phyloP scores from a whole-genome alignment of 2,888 invertebrate species.

The Peribatodes rhomboidaria region DNA sequence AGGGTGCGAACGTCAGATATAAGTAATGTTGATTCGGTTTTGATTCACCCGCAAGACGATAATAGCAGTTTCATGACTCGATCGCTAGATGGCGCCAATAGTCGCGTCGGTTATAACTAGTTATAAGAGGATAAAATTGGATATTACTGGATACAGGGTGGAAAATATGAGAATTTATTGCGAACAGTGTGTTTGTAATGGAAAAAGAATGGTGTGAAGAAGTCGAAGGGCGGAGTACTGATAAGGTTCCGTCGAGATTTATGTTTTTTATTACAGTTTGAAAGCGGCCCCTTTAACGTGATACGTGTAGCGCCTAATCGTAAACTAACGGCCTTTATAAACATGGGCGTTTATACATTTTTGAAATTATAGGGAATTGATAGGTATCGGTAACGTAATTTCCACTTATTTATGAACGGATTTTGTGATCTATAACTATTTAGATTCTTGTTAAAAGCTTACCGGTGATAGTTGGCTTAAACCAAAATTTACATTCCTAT shows the following conservation, averaged over 20 bases:
- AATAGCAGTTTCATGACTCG: constrained; percentile 79
- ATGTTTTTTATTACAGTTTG: constrained; percentile 43
- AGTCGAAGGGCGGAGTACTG: constrained; percentile 51
- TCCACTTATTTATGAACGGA: background rate
- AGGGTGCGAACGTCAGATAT: constrained; percentile 78
- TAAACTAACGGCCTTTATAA: constrained; percentile 28
- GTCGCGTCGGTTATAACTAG: constrained; percentile 49
- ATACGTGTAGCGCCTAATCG: constrained; percentile 29
- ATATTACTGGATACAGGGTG: constrained; percentile 54
- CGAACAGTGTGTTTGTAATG: constrained; percentile 62
- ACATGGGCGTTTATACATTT: constrained; percentile 22
- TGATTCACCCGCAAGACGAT: constrained; percentile 78
- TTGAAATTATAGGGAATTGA: constrained; percentile 12
- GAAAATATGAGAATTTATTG: constrained; percentile 65
- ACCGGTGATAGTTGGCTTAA: too few species aligned
- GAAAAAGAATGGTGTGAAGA: constrained; percentile 63
- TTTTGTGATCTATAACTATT: background rate
- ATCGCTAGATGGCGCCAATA: constrained; percentile 63
- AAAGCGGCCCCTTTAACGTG: constrained; percentile 27
- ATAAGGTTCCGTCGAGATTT: constrained; percentile 44
- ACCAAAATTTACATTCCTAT: too few species aligned
- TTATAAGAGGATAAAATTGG: constrained; percentile 46
- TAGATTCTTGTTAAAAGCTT: too few species aligned
- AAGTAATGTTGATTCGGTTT: constrained; percentile 83
- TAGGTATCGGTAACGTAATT: constrained; percentile 7